A percentile compares a stretch with the other conserved stretches of the same genome.
Conservation (phyloP, 2,888 invertebrate genomes). For the Diaphora mendica region DNA sequence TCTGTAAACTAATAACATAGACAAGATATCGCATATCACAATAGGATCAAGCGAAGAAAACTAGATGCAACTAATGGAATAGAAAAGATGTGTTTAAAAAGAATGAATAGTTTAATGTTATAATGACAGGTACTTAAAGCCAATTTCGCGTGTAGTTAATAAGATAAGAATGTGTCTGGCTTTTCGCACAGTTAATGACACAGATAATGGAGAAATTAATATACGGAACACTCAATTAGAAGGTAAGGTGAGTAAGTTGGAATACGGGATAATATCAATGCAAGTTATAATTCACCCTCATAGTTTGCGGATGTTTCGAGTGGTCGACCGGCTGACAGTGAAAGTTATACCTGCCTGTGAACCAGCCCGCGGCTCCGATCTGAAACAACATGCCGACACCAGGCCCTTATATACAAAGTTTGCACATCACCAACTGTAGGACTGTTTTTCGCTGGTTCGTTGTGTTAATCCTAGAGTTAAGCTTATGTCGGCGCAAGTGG, state of each 20-base stretch:
- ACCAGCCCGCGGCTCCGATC: conserved; percentile 97
- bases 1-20: not conserved
- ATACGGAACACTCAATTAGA: conserved; percentile 19
- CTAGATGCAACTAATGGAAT: not conserved
- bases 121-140: conserved; percentile 7
- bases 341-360: conserved; percentile 97
- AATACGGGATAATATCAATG: conserved; percentile 54
- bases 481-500: conserved; percentile 39
- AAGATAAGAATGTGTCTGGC: not conserved
- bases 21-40: not conserved
- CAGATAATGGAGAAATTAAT: conserved; percentile 12
- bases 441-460: conserved; percentile 33
- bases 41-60: not conserved
- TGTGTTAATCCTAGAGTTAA: conserved; percentile 47
- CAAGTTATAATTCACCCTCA: conserved; percentile 92
- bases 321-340: conserved; percentile 99
- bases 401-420: conserved; percentile 65
- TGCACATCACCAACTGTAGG: conserved; percentile 44
- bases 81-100: not conserved
- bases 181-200: conserved; percentile 19
- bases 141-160: conserved; percentile 3
- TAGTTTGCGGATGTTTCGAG: conserved; percentile 95
- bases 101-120: conserved; percentile 13
- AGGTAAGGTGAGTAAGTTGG: conserved; percentile 26
- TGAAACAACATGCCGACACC: conserved; percentile 88